Base-by-base conservation (phyloP, 2,888 invertebrate genomes). In the Gymnocheta viridis region DNA sequence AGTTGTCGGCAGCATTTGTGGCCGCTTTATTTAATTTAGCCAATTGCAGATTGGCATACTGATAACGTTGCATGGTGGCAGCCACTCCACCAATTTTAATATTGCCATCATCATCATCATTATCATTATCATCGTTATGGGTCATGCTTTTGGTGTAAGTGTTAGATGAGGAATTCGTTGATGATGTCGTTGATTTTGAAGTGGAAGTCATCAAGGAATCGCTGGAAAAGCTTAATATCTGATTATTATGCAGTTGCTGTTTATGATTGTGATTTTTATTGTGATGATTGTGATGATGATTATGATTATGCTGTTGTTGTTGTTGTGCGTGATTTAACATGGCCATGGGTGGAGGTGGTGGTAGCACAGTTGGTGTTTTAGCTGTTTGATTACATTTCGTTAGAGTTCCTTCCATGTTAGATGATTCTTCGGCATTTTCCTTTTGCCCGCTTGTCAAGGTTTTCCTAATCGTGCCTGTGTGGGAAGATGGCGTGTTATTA, bases 381-480 rank as follows among this genome's bases (percentile, higher is more conserved):
- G 27, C 2, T 24, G 19, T 22, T 58, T 86, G 82, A 51, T 81
- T 74, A 29, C 47, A 66, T 74, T 85, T 85, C 35, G 82, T 82
- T 66, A 82, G 22, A 17, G 82, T 82, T 2, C 85, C 87, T 9
- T 82, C 84, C 51, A 76, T 64, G 47, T 67, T 78, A 17, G 78
- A 27, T 7, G 12, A 17, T 27, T 70, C 32, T 22, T 70, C 38
- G n/a, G 5, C 47, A 77, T 14, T 54, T 35, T 72, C 70, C 10
- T 72, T 69, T 47, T 29, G 54, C 27, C 35, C 7, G 0, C 14
- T 22, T 2, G 67, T 82, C n/a, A 66, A 4, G 78, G 49, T 85
- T 82, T 77, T 86, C 80, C 64, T 84, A 81, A 82, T 88, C 86
- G 85, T 87, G 80, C 87, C 88, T 70, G 86, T 86, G 27, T 78